Percentiles rank a stretch among this genome's conserved stretches.
Evolutionary conservation across 2,113 vertebrate genomes (phyloP).

Genomic region (Lichenostomus cassidix): DNA sequence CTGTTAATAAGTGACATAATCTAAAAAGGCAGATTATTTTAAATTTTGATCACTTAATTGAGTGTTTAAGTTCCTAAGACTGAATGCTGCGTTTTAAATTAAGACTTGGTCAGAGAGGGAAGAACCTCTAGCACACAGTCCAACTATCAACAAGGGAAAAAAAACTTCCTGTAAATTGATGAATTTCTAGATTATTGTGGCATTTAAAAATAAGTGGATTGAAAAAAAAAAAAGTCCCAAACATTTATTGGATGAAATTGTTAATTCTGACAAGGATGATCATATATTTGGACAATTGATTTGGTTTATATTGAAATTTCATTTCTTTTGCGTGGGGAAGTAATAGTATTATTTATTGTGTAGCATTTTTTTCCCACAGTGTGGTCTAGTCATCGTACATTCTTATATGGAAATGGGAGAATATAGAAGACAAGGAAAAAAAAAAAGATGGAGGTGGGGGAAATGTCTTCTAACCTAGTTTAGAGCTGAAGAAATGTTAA

Average conservation of each 20-base stretch:
- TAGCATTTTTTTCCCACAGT: background rate
- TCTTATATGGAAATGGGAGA: background rate
- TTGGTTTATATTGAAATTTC: background rate
- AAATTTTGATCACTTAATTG: background rate
- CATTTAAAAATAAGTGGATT: background rate
- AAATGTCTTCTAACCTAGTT: background rate
- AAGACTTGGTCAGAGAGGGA: background rate
- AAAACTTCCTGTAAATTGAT: background rate
- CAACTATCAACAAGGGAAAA: background rate
- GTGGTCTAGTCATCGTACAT: background rate
- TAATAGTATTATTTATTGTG: background rate
- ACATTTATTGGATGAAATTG: background rate
- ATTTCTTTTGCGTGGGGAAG: background rate
- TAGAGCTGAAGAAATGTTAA: background rate
- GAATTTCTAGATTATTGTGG: background rate
- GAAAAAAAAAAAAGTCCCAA: background rate
- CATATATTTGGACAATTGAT: background rate
- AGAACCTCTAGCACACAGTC: background rate
- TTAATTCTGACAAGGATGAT: background rate
- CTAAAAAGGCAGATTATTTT: background rate
- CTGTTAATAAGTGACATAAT: background rate
- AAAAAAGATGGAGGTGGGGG: background rate
- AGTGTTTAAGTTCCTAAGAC: background rate
- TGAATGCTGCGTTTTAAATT: background rate
- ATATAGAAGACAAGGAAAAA: background rate